Conservation (phyloP, 2,797 vertebrate species). For the Amblyopsis hoosieri region DNA sequence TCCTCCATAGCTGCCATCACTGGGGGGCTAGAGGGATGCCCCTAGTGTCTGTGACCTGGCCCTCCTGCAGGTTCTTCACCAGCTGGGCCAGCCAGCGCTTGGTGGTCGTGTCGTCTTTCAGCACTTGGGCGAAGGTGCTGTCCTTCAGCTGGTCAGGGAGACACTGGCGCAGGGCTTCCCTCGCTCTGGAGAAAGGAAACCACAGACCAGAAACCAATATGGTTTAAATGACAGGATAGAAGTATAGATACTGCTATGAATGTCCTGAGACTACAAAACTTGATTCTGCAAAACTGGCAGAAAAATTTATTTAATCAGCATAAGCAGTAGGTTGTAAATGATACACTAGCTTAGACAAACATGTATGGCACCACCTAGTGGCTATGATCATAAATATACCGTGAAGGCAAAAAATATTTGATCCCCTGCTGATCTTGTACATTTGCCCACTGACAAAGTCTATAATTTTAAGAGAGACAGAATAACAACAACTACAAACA, state of each 20-base stretch:
- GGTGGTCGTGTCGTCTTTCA: constrained; percentile 98
- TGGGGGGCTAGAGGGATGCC: constrained; percentile 94
- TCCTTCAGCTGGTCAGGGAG: constrained; percentile 98
- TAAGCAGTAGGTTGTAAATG: not conserved
- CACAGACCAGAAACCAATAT: not conserved
- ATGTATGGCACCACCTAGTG: constrained; percentile 41
- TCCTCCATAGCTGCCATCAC: constrained; percentile 50
- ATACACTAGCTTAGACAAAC: not conserved
- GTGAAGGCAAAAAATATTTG: not conserved
- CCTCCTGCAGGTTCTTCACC: constrained; percentile 97
- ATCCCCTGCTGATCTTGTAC: no score
- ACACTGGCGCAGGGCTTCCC: constrained; percentile 97
- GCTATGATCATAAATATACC: not conserved
- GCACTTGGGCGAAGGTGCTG: constrained; percentile 95
- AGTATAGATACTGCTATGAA: not conserved
- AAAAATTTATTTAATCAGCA: no score
- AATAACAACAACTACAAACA: no score
- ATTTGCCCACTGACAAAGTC: no score
- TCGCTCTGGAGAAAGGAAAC: constrained; percentile 80
- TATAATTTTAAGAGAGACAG: no score
- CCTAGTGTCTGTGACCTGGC: constrained; percentile 93
- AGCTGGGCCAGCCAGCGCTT: constrained; percentile 98
- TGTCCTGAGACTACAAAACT: not conserved
- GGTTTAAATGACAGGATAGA: not conserved
- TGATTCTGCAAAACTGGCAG: no score